Conservation (phyloP, 2,888 invertebrate genomes). For the Polydrusus pterygomalis region DNA sequence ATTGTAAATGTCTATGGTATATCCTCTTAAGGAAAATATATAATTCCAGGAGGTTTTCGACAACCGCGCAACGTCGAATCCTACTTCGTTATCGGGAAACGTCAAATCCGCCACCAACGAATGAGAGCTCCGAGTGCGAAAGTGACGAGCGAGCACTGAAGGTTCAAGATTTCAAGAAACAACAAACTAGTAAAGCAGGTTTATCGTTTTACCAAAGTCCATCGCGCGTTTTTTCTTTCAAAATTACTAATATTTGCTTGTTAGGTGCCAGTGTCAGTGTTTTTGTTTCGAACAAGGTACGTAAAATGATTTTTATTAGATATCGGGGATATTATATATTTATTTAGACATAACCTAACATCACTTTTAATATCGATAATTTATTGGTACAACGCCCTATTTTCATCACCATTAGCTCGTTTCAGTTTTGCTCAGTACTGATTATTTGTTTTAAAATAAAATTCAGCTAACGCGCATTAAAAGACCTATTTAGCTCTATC, state of each 20-base stretch:
- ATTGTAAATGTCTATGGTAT: too few relatives aligned
- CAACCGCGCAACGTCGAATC: slow-evolving; percentile 10
- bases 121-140: not conserved
- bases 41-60: not conserved
- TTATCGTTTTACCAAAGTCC: slow-evolving; percentile 8
- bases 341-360: slow-evolving; percentile 27
- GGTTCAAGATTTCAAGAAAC: slow-evolving; percentile 21
- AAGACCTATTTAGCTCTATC: too few relatives aligned
- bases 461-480: too few relatives aligned
- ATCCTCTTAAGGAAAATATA: not conserved
- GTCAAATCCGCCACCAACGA: slow-evolving; percentile 1
- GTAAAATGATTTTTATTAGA: slow-evolving; percentile 3
- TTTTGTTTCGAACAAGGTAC: slow-evolving; percentile 18
- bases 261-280: slow-evolving; percentile 1
- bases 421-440: too few relatives aligned
- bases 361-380: not conserved
- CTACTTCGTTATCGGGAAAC: not conserved
- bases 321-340: too few relatives aligned
- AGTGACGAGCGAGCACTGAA: not conserved
- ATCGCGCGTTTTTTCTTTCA: not conserved
- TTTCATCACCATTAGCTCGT: not conserved
- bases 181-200: slow-evolving; percentile 21
- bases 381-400: not conserved
- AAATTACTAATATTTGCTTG: not conserved
- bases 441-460: too few relatives aligned